Base-by-base conservation (phyloP, 2,888 invertebrate species). In the Lypha dubia region DNA sequence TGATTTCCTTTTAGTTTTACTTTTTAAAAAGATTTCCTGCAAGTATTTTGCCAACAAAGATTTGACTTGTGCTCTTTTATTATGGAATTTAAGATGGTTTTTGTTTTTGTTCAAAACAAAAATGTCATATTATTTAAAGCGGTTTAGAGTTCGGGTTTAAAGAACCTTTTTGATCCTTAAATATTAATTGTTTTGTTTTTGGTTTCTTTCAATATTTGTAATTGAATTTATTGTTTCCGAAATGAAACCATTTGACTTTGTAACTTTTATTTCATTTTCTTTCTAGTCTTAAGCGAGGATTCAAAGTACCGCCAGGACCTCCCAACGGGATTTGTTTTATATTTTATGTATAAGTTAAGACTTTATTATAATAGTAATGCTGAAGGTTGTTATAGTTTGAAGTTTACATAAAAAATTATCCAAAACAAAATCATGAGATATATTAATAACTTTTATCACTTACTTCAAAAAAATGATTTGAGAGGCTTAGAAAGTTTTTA, bases 191-290 rank as follows among this genome's bases (percentile, higher is more conserved):
- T n/a, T 44, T 56, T 46, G 6, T 58, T 7, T n/a, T n/a, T 24
- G 51, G 24, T 28, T 15, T 17, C 35, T 65, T 28, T 15, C 22
- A 65, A 41, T 22, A 17, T 11, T 46, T 74, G 46, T 68, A 84
- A 84, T 80, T 77, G 80, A 67, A 68, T n/a, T 76, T 46, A 77
- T 76, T 84, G 80, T 84, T 68, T 24, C 46, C 24, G 22, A 60
- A 60, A 71, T 73, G 41, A 76, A 46, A 80, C 53, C 60, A 80
- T 77, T 80, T 83, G 76, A 84, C 76, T 74, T 83, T 67, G 60
- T 63, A 56, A 79, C 71, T 65, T 58, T 67, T 46, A n/a, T 68
- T 53, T 32, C 17, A 1, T 22, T 65, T 63, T 11, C 17, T 3
- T 75, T 76, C 44, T 58, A 20, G 28, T 62, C 68, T 38, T 51